Conservation (phyloP, 1,140 invertebrate genomes). For the Acromyrmex charruanus region DNA sequence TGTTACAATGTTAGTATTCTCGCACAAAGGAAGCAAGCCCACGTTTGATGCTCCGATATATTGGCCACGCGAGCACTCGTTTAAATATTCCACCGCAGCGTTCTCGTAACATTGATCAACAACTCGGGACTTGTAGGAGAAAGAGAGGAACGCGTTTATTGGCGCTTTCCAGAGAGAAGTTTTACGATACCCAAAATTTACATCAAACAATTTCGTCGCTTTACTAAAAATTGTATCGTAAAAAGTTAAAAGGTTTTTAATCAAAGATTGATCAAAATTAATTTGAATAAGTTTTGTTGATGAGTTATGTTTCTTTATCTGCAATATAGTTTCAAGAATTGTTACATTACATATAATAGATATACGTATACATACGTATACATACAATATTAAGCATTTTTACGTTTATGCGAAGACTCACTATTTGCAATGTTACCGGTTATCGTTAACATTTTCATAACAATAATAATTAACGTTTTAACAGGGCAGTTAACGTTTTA, state of each 20-base stretch:
- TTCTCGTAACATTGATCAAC: constrained; percentile 59
- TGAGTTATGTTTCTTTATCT: neutral
- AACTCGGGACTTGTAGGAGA: constrained; percentile 38
- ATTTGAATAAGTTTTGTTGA: neutral
- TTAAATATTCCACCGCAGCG: constrained; percentile 62
- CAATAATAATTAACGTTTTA: constrained; percentile 13
- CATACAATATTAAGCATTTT: neutral
- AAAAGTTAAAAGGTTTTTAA: neutral
- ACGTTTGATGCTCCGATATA: constrained; percentile 53
- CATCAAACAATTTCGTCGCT: constrained; percentile 12
- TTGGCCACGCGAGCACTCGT: constrained; percentile 37
- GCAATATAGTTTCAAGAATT: neutral
- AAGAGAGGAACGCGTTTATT: constrained; percentile 40
- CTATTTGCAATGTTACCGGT: no score
- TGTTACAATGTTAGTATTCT: constrained; percentile 8
- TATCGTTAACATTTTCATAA: neutral
- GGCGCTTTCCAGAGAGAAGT: constrained; percentile 32
- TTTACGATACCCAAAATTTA: constrained; percentile 45
- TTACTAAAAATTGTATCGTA: neutral
- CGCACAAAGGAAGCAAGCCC: constrained; percentile 19
- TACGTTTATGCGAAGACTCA: neutral
- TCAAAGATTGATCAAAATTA: neutral
- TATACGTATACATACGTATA: neutral
- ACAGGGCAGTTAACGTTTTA: neutral
- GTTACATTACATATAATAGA: neutral